These are phyloP conservation scores for Crocallis elinguaria DNA, from an alignment of 2,888 invertebrate species.

Conservation along the genomic window DNA sequence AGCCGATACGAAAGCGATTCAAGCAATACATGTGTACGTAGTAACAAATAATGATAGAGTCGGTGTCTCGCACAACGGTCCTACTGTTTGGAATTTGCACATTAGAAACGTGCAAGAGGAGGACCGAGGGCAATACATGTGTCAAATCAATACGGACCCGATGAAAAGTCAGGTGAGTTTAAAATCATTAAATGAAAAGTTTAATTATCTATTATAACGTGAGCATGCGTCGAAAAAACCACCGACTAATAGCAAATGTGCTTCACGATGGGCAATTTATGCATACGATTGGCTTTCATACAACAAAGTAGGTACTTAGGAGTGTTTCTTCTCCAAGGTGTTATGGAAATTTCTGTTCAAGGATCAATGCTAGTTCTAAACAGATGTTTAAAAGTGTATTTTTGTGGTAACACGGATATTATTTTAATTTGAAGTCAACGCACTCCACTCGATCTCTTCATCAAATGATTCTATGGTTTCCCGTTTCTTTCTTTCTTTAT, in stretches of 20 bases:
- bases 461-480: conserved; percentile 25
- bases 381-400: background rate
- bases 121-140: conserved; percentile 96
- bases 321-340: too few species aligned
- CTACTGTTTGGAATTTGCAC: conserved; percentile 95
- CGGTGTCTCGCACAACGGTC: conserved; percentile 93
- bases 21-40: conserved; percentile 96
- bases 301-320: too few species aligned
- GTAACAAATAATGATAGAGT: conserved; percentile 96
- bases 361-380: too few species aligned
- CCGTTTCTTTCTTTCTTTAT: background rate
- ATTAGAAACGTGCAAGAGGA: conserved; percentile 94
- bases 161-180: conserved; percentile 94
- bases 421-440: conserved; percentile 57
- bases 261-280: too few species aligned
- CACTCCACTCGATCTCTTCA: conserved; percentile 56
- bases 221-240: background rate
- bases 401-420: conserved; percentile 33
- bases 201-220: too few species aligned
- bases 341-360: too few species aligned
- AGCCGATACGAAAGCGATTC: conserved; percentile 96
- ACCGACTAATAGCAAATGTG: too few species aligned
- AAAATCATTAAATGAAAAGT: background rate
- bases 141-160: conserved; percentile 97
- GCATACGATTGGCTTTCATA: too few species aligned